These are phyloP conservation scores for Epinephelus awoara DNA, from an alignment of 2,797 vertebrate species.

Conservation along the genomic window DNA sequence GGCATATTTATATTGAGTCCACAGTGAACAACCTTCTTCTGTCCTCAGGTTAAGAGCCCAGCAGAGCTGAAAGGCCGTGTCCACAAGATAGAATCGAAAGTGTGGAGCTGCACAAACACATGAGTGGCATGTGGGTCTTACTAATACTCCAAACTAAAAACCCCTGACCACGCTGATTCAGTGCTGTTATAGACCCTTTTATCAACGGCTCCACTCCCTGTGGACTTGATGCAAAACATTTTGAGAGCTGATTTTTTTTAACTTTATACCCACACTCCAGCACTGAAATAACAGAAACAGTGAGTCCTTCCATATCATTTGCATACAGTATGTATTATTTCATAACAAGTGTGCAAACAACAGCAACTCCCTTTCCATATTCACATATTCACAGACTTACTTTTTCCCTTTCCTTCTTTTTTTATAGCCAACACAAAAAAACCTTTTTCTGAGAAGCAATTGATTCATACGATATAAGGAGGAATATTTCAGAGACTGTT, in stretches of 20 bases:
- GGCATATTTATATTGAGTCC: slow-evolving; percentile 68
- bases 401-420: not conserved
- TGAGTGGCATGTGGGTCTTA: slow-evolving; percentile 16
- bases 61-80: slow-evolving; percentile 60
- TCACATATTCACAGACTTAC: slow-evolving; percentile 4
- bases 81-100: slow-evolving; percentile 44
- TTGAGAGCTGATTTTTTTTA: not conserved
- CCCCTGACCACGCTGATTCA: not conserved
- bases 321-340: no score
- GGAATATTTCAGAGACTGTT: no score
- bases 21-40: slow-evolving; percentile 43
- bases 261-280: not conserved
- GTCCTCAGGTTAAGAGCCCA: slow-evolving; percentile 56
- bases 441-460: no score
- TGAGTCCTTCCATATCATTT: not conserved
- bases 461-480: no score
- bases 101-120: slow-evolving; percentile 41
- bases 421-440: no score
- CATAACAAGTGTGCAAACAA: not conserved
- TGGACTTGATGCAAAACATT: not conserved
- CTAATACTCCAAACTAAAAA: slow-evolving; percentile 6
- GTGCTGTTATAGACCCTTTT: not conserved
- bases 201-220: not conserved
- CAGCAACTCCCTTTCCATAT: slow-evolving; percentile 11
- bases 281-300: slow-evolving; percentile 1